Evolutionary conservation across 2,888 invertebrate genomes (phyloP).

Genomic region (Lepidochitona cinerea): DNA sequence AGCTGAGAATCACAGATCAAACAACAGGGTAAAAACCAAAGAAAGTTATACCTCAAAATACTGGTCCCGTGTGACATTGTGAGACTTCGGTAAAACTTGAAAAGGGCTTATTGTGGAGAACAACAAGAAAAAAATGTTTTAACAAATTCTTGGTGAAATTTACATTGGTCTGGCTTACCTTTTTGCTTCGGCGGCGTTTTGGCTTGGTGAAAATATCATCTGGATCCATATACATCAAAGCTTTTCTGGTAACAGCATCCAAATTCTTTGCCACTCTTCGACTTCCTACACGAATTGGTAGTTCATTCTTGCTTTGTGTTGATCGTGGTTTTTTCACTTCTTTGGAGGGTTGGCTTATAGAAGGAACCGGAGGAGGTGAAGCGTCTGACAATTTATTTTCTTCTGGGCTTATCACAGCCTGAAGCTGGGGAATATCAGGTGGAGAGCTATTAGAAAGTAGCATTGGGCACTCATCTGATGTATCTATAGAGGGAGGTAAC

Average conservation of each 20-base stretch:
- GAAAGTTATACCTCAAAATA: no score
- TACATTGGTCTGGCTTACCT: no score
- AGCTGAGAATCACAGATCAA: no score
- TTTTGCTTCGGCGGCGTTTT: not conserved
- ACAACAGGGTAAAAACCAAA: no score
- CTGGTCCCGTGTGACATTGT: no score
- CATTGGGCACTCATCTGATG: not conserved
- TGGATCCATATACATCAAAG: slow-evolving; percentile 33
- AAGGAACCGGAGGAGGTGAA: not conserved
- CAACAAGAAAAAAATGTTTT: no score
- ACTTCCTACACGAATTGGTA: slow-evolving; percentile 51
- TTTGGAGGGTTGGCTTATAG: not conserved
- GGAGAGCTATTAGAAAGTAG: not conserved
- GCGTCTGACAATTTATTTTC: not conserved
- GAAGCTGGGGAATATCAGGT: not conserved
- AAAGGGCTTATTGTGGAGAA: no score
- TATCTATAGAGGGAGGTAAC: not conserved
- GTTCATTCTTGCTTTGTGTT: not conserved
- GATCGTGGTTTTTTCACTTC: not conserved
- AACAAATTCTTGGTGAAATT: no score
- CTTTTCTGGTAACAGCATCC: slow-evolving; percentile 61
- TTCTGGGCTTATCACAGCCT: not conserved
- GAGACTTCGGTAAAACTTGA: no score
- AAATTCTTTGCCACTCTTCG: slow-evolving; percentile 58
- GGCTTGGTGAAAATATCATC: slow-evolving; percentile 4